phyloP scores from a whole-genome alignment of 2,797 vertebrate genomes.

The Tangara arthus region DNA sequence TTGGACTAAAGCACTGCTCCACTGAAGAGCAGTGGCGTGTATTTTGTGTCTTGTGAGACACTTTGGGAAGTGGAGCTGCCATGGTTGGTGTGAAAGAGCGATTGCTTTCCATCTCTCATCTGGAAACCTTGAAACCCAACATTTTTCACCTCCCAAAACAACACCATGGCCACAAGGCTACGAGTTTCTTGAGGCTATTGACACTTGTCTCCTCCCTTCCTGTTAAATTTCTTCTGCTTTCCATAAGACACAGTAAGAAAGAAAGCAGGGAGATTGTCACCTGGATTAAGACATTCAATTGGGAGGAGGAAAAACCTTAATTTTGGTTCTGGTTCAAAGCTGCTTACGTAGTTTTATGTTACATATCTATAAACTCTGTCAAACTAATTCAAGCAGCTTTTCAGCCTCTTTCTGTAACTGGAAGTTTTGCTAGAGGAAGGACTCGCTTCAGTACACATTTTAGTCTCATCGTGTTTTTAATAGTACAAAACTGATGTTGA shows the following conservation, averaged over 20 bases:
- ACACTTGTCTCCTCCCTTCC: constrained; percentile 12
- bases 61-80: background rate
- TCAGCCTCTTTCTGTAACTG: background rate
- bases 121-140: background rate
- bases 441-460: background rate
- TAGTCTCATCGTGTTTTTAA: constrained; percentile 18
- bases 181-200: background rate
- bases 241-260: background rate
- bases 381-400: background rate
- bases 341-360: background rate
- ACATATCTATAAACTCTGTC: background rate
- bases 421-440: background rate
- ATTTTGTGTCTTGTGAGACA: background rate
- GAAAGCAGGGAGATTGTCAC: background rate
- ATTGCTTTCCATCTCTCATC: background rate
- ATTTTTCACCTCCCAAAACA: background rate
- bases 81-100: background rate
- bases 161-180: background rate
- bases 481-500: background rate
- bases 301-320: background rate
- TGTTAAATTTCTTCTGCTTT: background rate
- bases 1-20: background rate
- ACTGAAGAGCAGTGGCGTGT: accelerated
- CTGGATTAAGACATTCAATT: background rate
- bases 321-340: background rate